Base-by-base conservation (phyloP, 2,888 invertebrate genomes). In the Matsumyia berberina region DNA sequence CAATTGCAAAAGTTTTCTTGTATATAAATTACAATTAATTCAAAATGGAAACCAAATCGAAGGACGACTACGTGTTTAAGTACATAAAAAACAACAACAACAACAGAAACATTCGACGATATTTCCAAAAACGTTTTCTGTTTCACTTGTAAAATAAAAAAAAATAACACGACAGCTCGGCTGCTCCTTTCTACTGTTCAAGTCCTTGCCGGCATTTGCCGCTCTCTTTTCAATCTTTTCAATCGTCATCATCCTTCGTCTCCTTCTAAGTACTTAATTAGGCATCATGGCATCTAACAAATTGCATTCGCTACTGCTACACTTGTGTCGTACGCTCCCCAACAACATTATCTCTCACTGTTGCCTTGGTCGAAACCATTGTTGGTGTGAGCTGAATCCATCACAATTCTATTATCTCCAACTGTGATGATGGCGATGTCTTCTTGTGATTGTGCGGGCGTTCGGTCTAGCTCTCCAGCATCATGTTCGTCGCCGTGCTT, bases 381-480 rank as follows among this genome's bases (percentile, higher is more conserved):
- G 70, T 85, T 85, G 9, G 80, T 74, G 46, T 85, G 74, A 12
- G 70, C 62, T 53, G 80, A 76, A 85, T 80, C 74, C 80, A 69
- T 85, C 85, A 80, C 70, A 69, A 60, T 76, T 76, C 80, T 76
- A 80, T 80, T 85, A 80, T 85, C 85, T 66, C 74, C 85, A 76
- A 85, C 74, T 58, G 80, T 46, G 79, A 85, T 76, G 69, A 85
- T 80, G 55, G 80, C 74, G 64, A 76, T 85, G 70, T 70, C 74
- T 46, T 85, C 85, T 44, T 51, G 74, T 44, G 74, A 64, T 76
- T 85, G 70, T 73, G 39, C 64, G 39, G 66, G 53, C 33, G 74
- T 53, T 60, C 39, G 64, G 35, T 49, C 66, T 15, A 70, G 24
- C 4, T 24, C 44, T 53, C 11, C 69, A 5, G 55, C 53, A 33